Conservation (phyloP, 2,797 vertebrate genomes). For the Echiichthys vipera region DNA sequence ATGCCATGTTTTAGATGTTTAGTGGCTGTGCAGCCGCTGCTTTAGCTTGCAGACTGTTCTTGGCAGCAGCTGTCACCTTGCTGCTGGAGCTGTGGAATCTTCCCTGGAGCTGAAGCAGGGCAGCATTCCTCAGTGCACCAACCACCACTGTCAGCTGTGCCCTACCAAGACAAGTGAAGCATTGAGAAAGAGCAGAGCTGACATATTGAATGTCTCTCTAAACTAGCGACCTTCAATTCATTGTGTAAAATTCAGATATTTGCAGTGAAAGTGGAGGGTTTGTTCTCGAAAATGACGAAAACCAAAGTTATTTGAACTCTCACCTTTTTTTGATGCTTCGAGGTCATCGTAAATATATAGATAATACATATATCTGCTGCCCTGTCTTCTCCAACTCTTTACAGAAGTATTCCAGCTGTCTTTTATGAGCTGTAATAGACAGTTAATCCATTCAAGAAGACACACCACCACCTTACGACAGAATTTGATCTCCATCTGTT, state of each 20-base stretch:
- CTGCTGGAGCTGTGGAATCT: constrained; percentile 79
- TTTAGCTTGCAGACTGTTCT: constrained; percentile 69
- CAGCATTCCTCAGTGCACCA: constrained; percentile 76
- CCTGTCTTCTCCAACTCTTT: constrained; percentile 16
- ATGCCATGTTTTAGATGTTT: constrained; percentile 62
- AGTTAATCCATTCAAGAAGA: constrained; percentile 39
- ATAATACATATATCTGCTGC: too few species aligned
- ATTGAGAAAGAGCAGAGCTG: constrained; percentile 71
- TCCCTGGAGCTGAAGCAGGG: constrained; percentile 75
- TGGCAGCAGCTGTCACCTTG: constrained; percentile 81
- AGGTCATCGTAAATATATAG: neutral
- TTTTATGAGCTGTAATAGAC: constrained; percentile 28
- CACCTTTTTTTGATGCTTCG: neutral
- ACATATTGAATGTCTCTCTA: constrained; percentile 67
- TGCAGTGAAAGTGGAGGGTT: constrained; percentile 20
- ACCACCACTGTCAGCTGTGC: constrained; percentile 72
- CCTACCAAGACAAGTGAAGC: constrained; percentile 72
- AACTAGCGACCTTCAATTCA: constrained; percentile 53
- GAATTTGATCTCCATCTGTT: constrained; percentile 31
- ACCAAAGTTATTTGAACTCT: constrained; percentile 1
- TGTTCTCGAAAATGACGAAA: constrained; percentile 27
- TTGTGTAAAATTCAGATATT: constrained; percentile 41
- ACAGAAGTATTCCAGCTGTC: constrained; percentile 15
- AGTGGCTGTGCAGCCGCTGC: constrained; percentile 44
- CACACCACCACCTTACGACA: constrained; percentile 26